These are phyloP conservation scores for Andrena camellia DNA, from an alignment of 2,888 invertebrate species.

Conservation along the genomic window DNA sequence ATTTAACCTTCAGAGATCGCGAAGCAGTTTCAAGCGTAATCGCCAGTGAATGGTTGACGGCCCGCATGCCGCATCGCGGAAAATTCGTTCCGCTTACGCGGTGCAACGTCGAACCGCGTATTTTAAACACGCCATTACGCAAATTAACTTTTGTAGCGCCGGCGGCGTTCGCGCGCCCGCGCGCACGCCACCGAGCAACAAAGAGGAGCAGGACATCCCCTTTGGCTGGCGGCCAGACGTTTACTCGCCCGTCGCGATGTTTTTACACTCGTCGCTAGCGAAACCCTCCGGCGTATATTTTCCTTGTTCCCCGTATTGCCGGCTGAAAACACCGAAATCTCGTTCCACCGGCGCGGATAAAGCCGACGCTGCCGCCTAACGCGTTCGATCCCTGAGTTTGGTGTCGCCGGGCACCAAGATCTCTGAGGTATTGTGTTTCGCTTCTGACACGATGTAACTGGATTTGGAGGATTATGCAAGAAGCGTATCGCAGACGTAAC, in stretches of 20 bases:
- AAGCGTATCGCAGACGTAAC: conserved; percentile 3
- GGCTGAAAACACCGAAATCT: conserved; percentile 43
- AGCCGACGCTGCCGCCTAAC: conserved; percentile 27
- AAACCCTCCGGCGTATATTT: conserved; percentile 57
- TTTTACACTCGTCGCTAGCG: conserved; percentile 61
- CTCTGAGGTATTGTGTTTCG: neutral
- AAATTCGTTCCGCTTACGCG: conserved; percentile 27
- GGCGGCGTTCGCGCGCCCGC: conserved; percentile 65
- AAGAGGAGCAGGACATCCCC: conserved; percentile 36
- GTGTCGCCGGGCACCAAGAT: neutral
- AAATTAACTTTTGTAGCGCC: conserved; percentile 82
- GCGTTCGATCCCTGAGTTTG: conserved; percentile 21
- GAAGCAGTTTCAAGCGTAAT: conserved; percentile 8
- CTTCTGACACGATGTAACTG: neutral
- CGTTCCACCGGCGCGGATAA: conserved; percentile 26
- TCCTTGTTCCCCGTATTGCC: conserved; percentile 41
- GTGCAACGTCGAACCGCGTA: conserved; percentile 64
- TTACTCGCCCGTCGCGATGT: conserved; percentile 60
- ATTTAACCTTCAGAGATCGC: neutral
- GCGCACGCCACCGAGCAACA: conserved; percentile 22
- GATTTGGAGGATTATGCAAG: conserved; percentile 13
- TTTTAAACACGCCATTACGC: conserved; percentile 82
- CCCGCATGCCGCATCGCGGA: conserved; percentile 17
- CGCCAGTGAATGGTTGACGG: conserved; percentile 21
- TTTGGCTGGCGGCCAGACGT: conserved; percentile 64